Evolutionary conservation across 2,888 invertebrate species (phyloP).

Genomic region (Oegoconia quadripuncta): DNA sequence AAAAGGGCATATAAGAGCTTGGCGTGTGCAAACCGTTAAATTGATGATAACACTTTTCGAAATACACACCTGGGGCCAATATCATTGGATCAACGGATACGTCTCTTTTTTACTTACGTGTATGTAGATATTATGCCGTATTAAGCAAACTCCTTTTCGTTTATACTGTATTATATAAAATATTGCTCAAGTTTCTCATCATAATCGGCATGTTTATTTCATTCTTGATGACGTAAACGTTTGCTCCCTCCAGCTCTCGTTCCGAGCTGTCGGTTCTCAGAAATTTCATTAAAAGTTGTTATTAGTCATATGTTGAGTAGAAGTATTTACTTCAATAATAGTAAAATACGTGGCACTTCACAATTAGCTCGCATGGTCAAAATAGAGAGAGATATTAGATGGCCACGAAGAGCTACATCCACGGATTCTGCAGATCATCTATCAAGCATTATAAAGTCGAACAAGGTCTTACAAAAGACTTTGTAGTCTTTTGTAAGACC

Average conservation of each 20-base stretch:
- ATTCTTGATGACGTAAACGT: constrained; percentile 6
- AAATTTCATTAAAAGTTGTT: constrained; percentile 17
- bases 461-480: too few relatives aligned
- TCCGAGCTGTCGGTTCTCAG: constrained; percentile 12
- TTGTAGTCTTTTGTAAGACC: too few relatives aligned
- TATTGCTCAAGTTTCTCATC: not conserved
- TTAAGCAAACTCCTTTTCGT: not conserved
- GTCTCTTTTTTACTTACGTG: not conserved
- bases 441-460: too few relatives aligned
- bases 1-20: not conserved
- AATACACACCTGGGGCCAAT: constrained; percentile 10
- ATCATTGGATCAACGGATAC: constrained; percentile 2
- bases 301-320: constrained; percentile 21
- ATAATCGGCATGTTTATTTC: constrained; percentile 2
- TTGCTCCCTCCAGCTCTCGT: constrained; percentile 11
- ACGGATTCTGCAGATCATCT: too few relatives aligned
- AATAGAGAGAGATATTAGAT: too few relatives aligned
- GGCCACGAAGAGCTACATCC: too few relatives aligned
- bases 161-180: not conserved
- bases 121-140: not conserved
- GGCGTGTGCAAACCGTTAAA: constrained; percentile 5
- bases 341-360: too few relatives aligned
- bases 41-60: constrained; percentile 9
- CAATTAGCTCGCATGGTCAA: too few relatives aligned
- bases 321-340: too few relatives aligned